A percentile compares a stretch with the other conserved stretches of the same genome.
phyloP scores from a whole-genome alignment of 1,140 invertebrate genomes.

The Drosophila pectinifera region DNA sequence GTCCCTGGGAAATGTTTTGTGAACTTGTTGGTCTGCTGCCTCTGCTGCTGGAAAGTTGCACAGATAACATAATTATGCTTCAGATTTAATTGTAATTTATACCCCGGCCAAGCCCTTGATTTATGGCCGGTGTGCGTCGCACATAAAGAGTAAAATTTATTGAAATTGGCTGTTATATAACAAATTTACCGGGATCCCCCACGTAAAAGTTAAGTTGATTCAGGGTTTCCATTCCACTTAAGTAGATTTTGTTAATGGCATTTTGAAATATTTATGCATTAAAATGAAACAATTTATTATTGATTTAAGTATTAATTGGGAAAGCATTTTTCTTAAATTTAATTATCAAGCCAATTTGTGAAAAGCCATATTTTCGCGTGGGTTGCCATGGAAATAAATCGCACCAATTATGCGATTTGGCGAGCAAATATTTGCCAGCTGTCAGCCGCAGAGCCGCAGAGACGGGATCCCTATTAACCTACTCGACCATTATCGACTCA shows the following conservation, averaged over 20 bases:
- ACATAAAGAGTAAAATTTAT: slow-evolving; percentile 21
- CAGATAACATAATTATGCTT: slow-evolving; percentile 70
- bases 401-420: slow-evolving; percentile 38
- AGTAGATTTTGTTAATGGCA: neutral
- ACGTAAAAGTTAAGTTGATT: slow-evolving; percentile 4
- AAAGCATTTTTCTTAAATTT: slow-evolving; percentile 7
- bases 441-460: slow-evolving; percentile 46
- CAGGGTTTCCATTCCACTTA: neutral
- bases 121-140: slow-evolving; percentile 46
- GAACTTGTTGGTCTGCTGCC: slow-evolving; percentile 37
- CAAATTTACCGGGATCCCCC: neutral
- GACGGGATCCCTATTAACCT: slow-evolving; percentile 43
- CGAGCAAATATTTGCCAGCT: slow-evolving; percentile 38
- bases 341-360: slow-evolving; percentile 3
- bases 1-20: slow-evolving; percentile 40
- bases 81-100: slow-evolving; percentile 80
- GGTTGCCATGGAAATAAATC: slow-evolving; percentile 20
- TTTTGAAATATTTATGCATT: neutral
- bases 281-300: neutral
- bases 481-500: slow-evolving; percentile 35
- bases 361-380: slow-evolving; percentile 11
- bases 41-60: slow-evolving; percentile 32
- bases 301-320: slow-evolving; percentile 9
- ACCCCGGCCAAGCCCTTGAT: slow-evolving; percentile 57
- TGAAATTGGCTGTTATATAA: slow-evolving; percentile 21